Evolutionary conservation across 2,113 vertebrate species (phyloP), one percentile per base, ranked within the genome.

Genomic region (Corythornis madagascariensis): DNA sequence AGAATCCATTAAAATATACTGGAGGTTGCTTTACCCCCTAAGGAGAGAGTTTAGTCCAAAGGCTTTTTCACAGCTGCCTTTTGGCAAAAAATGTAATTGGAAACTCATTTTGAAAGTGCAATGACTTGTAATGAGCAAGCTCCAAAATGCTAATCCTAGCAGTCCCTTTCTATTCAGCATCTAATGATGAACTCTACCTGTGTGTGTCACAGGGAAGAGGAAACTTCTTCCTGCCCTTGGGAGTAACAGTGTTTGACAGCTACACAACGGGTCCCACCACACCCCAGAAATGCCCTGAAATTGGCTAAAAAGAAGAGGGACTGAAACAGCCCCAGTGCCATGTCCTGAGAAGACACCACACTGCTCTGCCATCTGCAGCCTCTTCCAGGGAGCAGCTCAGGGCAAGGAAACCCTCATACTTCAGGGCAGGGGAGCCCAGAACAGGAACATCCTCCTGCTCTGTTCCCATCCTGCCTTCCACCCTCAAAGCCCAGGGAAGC

Each of bases 11-110:
- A 93, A 94, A 93, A 91, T 38, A 79, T 89, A 74, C 83, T 70
- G 74, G 85, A 69, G 22, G 57, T 80, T 93, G 80, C 83, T 90
- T 56, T 28, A 26, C 85, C 75, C 91, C 89, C 90, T 18, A 56
- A 38, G 81, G 79, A 95, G 81, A 83, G 42, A 79, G 53, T 89
- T 91, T 91, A 94, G 93, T 86, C 86, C 89, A 74, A 90, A 79
- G 73, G 77, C 86, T 95, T 92, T 93, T 91, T 87, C 82, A 69
- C 81, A 92, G 75, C 60, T 82, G 87, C 69, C 67, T 85, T 83
- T 70, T 53, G 64, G 77, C 74, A 84, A 89, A 74, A 95, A 83
- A 88, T 35, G 65, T 43, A 89, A 82, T 79, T 45, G 84, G 78
- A 77, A 86, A 71, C 28, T 94, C 66, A 42, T 80, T 86, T 60